Base-by-base conservation (phyloP, 2,797 vertebrate genomes). In the Picus viridis region DNA sequence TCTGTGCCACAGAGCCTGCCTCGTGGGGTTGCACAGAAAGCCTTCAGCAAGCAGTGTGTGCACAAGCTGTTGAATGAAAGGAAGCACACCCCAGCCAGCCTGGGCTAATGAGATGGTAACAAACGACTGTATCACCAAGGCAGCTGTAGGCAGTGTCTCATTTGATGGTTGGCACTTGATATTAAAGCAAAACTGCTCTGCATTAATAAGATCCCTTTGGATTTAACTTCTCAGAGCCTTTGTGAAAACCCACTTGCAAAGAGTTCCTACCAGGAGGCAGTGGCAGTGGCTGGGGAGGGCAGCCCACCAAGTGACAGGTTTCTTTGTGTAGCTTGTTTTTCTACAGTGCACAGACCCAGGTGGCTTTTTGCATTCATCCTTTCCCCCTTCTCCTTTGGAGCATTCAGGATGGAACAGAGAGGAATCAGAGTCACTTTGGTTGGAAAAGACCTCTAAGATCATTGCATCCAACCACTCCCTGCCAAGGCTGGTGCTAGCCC, bases 131-230 rank as follows among this genome's bases (percentile, higher is more conserved):
- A 47, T 54, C 61, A 67, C 30, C 73, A 63, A 70, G 49, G 45
- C 22, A 76, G 49, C 39, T 69, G 19, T 5, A 71, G 41, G 41
- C 9, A 7, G 9, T 7, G 3, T 49, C 43, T 73, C 47, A 72
- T 16, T 82, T 86, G 76, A 34, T 57, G 49, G 36, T n/a, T 73
- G 34, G 34, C 29, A 79, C 10, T 85, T 2, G 1, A 54, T 86
- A 73, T 49, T 49, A 79, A 94, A 90, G 14, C 53, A 61, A 79
- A 84, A 86, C 24, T 67, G 4, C 14, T 93, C 13, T 71, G 30
- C 29, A 65, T 94, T 94, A 85, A 62, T 80, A 83, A 69, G 65
- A 68, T 76, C 84, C 75, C 86, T 64, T 51, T 74, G 53, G 86
- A 85, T 62, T 71, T 36, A 68, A 45, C 10, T 83, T 84, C 54